phyloP scores from a whole-genome alignment of 2,113 vertebrate genomes.

The Saguinus midas region DNA sequence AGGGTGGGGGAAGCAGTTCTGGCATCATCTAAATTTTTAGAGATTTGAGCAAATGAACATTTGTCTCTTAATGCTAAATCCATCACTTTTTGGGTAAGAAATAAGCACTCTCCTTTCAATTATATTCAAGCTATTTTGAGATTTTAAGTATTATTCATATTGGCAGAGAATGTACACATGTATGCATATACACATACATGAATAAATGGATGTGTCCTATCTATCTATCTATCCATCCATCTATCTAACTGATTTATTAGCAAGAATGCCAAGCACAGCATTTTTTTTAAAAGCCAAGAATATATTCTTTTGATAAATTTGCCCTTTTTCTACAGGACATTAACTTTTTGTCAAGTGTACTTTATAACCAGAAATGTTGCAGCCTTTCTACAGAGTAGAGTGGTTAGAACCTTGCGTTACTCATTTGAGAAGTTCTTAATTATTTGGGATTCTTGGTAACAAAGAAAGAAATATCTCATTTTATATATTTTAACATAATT shows the following conservation, averaged over 20 bases:
- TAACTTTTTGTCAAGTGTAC: background rate
- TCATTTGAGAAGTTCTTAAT: background rate
- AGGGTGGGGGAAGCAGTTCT: background rate
- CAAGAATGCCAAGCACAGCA: background rate
- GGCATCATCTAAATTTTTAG: background rate
- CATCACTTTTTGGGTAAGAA: background rate
- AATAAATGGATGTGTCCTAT: background rate
- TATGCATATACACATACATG: rapidly evolving
- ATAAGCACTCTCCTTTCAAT: background rate
- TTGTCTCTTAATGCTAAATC: background rate
- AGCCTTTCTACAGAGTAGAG: background rate
- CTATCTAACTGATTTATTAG: background rate
- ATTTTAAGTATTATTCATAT: background rate
- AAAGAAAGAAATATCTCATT: background rate
- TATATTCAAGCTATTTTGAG: background rate
- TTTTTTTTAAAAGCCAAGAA: background rate
- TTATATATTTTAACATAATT: background rate
- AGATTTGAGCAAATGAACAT: background rate
- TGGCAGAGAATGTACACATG: background rate
- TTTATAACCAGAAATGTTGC: background rate
- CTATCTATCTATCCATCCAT: background rate
- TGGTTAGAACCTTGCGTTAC: background rate
- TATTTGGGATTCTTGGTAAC: background rate
- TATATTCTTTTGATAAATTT: background rate
- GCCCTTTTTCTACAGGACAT: background rate